These are phyloP conservation scores for Galerucella pusilla DNA, from an alignment of 2,888 invertebrate genomes.

Conservation along the genomic window DNA sequence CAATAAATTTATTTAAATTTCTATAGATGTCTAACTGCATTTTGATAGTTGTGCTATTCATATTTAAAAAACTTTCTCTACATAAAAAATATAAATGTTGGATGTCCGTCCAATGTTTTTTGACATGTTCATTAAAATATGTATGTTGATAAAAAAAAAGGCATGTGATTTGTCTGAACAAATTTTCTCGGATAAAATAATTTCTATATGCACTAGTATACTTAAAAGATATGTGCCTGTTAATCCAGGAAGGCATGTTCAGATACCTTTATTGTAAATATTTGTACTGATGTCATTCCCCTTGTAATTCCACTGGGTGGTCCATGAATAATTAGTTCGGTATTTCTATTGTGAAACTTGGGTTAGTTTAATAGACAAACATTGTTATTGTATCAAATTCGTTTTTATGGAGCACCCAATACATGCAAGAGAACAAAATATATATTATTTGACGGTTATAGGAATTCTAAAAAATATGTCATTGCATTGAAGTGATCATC, in stretches of 20 bases:
- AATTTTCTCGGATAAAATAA: slow-evolving; percentile 26
- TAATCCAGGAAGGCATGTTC: slow-evolving; percentile 25
- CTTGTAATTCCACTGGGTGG: slow-evolving; percentile 17
- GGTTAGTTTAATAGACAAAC: neutral
- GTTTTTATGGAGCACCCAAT: slow-evolving; percentile 8
- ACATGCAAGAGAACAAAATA: neutral
- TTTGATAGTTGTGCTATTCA: neutral
- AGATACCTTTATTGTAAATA: slow-evolving; percentile 29
- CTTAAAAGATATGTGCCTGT: slow-evolving; percentile 31
- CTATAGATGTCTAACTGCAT: neutral
- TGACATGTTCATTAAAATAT: slow-evolving; percentile 21
- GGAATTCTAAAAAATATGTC: too few species aligned
- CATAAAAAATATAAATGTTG: slow-evolving; percentile 40
- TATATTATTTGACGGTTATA: neutral
- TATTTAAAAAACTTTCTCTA: slow-evolving; percentile 5
- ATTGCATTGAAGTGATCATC: too few species aligned
- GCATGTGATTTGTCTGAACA: slow-evolving; percentile 32
- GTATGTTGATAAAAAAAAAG: slow-evolving; percentile 18
- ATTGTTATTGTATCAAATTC: neutral
- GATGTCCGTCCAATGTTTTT: slow-evolving; percentile 49
- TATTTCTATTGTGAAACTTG: neutral
- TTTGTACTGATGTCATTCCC: slow-evolving; percentile 30
- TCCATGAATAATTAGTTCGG: neutral
- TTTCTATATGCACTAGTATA: slow-evolving; percentile 32
- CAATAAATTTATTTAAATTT: too few species aligned